These are phyloP conservation scores for Dromius quadrimaculatus DNA, from an alignment of 2,888 invertebrate genomes.

Conservation along the genomic window DNA sequence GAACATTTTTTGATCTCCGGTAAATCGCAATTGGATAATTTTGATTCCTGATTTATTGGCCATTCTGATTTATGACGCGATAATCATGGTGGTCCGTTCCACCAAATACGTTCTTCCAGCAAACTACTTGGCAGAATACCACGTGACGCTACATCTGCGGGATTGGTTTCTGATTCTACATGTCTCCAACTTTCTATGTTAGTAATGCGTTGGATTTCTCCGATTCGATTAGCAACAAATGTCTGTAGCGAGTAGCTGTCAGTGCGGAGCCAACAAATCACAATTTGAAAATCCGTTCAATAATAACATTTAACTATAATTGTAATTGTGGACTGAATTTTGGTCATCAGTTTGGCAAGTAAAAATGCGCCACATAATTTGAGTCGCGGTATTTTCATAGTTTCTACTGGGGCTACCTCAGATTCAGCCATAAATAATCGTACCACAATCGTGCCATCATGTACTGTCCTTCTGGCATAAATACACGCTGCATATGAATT, in stretches of 20 bases:
- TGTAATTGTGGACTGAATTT: neutral
- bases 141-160: slow-evolving; percentile 40
- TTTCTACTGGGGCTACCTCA: neutral
- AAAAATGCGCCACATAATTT: neutral
- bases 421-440: neutral
- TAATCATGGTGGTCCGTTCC: slow-evolving; percentile 1
- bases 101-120: neutral
- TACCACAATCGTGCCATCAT: neutral
- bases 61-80: neutral
- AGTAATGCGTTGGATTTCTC: slow-evolving; percentile 13
- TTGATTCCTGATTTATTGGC: neutral
- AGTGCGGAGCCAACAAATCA: neutral
- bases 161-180: slow-evolving; percentile 14
- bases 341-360: neutral
- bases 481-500: neutral
- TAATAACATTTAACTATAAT: neutral
- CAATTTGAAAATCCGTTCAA: neutral
- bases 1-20: neutral
- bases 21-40: neutral
- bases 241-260: neutral
- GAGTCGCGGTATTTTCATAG: neutral
- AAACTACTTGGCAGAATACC: slow-evolving; percentile 14
- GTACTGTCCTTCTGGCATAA: neutral
- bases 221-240: slow-evolving; percentile 1
- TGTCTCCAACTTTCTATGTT: slow-evolving; percentile 26